Evolutionary conservation across 2,888 invertebrate species (phyloP).

Genomic region (Linnaemya tessellans): DNA sequence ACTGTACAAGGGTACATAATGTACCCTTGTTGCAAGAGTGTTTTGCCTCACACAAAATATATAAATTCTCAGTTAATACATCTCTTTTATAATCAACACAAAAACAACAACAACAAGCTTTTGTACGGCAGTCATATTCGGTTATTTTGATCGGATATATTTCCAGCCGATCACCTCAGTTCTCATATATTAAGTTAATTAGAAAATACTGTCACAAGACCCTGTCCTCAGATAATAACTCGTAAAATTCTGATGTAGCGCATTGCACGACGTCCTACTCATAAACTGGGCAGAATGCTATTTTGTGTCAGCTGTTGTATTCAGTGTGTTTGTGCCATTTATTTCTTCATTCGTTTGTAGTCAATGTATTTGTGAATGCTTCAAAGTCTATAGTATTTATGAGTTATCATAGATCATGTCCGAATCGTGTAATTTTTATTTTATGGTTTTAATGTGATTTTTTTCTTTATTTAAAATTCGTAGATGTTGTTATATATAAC

Average conservation of each 20-base stretch:
- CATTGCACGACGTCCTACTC: background rate
- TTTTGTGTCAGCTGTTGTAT: conserved; percentile 9
- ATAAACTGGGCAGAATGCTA: conserved; percentile 27
- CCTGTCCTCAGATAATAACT: background rate
- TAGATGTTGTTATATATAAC: conserved; percentile 72
- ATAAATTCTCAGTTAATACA: no score
- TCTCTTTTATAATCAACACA: no score
- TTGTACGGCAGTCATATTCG: no score
- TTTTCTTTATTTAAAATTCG: conserved; percentile 41
- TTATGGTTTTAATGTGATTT: conserved; percentile 42
- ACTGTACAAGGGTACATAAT: no score
- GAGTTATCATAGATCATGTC: conserved; percentile 66
- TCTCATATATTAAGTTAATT: no score
- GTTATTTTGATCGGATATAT: no score
- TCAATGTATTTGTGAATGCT: conserved; percentile 33
- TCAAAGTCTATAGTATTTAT: conserved; percentile 48
- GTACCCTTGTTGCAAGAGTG: no score
- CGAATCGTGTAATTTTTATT: conserved; percentile 58
- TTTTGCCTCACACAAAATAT: no score
- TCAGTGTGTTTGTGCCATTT: conserved; percentile 31
- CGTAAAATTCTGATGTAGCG: background rate
- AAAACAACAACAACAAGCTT: no score
- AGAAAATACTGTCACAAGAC: background rate
- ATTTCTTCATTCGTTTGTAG: conserved; percentile 38
- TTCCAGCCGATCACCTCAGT: no score